A percentile compares a stretch with the other conserved stretches of the same genome.
Evolutionary conservation across 2,888 invertebrate genomes (phyloP).

Genomic region (Chrysolina oricalcia): DNA sequence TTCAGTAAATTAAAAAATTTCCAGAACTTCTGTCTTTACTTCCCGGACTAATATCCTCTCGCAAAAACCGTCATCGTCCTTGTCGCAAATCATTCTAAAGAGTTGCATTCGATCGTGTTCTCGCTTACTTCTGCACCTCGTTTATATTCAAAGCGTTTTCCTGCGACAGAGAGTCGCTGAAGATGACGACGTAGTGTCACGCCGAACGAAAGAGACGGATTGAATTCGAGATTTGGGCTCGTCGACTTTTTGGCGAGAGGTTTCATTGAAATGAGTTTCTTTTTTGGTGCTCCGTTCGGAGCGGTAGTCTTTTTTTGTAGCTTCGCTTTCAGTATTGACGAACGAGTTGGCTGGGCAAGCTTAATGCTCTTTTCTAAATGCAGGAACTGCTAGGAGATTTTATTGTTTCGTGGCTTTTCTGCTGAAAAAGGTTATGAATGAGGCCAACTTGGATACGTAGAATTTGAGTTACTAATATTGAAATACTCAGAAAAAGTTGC

Average conservation of each 20-base stretch:
- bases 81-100: slow-evolving; percentile 32
- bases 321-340: neutral
- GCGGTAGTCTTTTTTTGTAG: neutral
- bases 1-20: too few relatives aligned
- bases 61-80: slow-evolving; percentile 8
- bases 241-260: neutral
- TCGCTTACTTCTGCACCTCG: slow-evolving; percentile 34
- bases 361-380: too few relatives aligned
- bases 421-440: too few relatives aligned
- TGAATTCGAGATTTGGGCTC: slow-evolving; percentile 8
- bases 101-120: slow-evolving; percentile 28
- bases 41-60: slow-evolving; percentile 7
- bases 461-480: too few relatives aligned
- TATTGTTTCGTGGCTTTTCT: too few relatives aligned
- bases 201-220: slow-evolving; percentile 7
- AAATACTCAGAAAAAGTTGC: too few relatives aligned
- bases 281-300: neutral
- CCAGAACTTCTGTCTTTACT: neutral
- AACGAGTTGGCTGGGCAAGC: neutral
- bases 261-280: neutral
- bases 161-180: neutral
- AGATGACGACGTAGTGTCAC: slow-evolving; percentile 17
- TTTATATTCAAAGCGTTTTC: slow-evolving; percentile 30
- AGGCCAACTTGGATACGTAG: too few relatives aligned
- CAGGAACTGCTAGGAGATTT: too few relatives aligned